phyloP scores from a whole-genome alignment of 2,113 vertebrate species.

The Brienomyrus brachyistius region DNA sequence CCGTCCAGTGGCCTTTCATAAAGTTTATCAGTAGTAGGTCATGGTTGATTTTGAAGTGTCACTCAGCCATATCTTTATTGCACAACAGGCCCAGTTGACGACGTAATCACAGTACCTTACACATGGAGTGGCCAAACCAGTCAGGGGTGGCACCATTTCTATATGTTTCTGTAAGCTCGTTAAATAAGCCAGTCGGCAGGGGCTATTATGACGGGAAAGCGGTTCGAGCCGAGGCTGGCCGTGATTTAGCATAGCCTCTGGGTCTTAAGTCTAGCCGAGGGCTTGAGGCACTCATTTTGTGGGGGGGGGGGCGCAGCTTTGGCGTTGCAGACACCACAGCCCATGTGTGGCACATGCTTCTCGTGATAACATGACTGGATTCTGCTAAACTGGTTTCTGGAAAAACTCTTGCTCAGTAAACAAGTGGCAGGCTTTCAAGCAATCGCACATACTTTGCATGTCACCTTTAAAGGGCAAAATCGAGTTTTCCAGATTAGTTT shows the following conservation, averaged over 20 bases:
- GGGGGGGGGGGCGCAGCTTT: neutral
- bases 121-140: neutral
- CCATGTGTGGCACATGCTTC: neutral
- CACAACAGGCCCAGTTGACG: neutral
- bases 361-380: neutral
- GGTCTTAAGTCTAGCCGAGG: neutral
- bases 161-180: neutral
- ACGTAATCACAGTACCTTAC: neutral
- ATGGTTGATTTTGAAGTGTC: neutral
- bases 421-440: neutral
- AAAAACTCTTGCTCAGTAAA: neutral
- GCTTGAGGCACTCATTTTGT: neutral
- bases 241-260: neutral
- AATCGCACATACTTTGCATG: neutral
- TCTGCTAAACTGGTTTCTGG: neutral
- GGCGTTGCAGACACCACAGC: neutral
- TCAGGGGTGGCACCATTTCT: neutral
- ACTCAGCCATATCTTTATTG: neutral
- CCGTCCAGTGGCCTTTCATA: neutral
- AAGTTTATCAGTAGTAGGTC: neutral
- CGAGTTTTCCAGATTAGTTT: conserved; percentile 11
- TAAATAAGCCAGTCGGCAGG: neutral
- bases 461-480: neutral
- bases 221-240: neutral
- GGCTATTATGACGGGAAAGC: neutral